phyloP scores from a whole-genome alignment of 2,113 vertebrate species.

The Macquaria ambigua region DNA sequence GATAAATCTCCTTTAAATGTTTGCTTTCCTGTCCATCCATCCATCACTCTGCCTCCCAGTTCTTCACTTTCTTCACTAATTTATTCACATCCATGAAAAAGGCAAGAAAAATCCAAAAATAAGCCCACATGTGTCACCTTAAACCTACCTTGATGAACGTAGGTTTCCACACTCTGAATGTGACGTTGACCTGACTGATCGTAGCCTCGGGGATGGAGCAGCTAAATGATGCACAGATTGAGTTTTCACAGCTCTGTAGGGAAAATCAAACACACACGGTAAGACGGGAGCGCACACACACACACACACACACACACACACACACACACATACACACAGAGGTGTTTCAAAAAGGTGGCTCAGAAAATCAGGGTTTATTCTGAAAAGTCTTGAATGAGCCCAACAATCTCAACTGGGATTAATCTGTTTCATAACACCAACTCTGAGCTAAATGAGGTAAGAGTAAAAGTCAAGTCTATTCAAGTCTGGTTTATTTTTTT shows the following conservation, averaged over 20 bases:
- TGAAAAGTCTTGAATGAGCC: too few species aligned
- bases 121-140: not conserved
- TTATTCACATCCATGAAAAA: not conserved
- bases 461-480: not conserved
- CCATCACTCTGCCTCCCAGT: not conserved
- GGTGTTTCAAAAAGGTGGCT: not conserved
- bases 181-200: conserved; percentile 89
- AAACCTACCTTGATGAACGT: conserved; percentile 92
- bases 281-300: not conserved
- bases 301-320: too few species aligned
- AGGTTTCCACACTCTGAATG: conserved; percentile 92
- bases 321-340: not conserved
- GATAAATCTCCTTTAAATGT: conserved; percentile 4
- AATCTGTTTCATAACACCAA: too few species aligned
- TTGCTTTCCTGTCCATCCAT: not conserved
- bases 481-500: not conserved
- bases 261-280: conserved; percentile 3
- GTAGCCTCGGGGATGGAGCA: conserved; percentile 85
- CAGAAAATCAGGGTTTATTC: not conserved
- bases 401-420: not conserved
- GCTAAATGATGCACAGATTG: conserved; percentile 80
- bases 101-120: not conserved
- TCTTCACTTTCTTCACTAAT: not conserved
- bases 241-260: conserved; percentile 87
- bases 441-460: not conserved